These are phyloP conservation scores for Colistium nudipinnis DNA, from an alignment of 2,113 vertebrate genomes.

Conservation along the genomic window DNA sequence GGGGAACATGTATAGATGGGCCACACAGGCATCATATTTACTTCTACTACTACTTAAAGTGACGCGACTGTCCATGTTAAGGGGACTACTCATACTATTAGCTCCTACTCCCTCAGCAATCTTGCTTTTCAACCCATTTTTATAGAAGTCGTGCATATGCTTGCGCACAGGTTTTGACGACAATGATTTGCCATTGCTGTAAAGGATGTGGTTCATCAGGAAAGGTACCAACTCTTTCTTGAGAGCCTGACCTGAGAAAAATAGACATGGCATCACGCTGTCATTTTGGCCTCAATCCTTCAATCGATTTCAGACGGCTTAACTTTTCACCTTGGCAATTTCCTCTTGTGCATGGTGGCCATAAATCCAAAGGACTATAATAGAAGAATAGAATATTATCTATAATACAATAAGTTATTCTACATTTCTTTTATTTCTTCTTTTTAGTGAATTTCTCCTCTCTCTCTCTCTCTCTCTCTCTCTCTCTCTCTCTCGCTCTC, in stretches of 20 bases:
- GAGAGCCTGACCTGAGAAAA: neutral
- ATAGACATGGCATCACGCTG: slow-evolving; percentile 8
- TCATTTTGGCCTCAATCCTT: slow-evolving; percentile 8
- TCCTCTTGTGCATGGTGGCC: neutral
- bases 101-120: slow-evolving; percentile 59
- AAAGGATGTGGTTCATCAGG: neutral
- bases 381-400: no score
- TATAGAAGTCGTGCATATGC: slow-evolving; percentile 28
- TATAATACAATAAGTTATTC: no score
- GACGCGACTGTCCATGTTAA: neutral
- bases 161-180: slow-evolving; percentile 41
- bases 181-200: slow-evolving; percentile 17
- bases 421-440: slow-evolving; percentile 7
- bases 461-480: no score
- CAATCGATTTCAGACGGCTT: slow-evolving; percentile 53
- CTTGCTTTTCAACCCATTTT: no score
- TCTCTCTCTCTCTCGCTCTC: no score
- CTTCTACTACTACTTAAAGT: no score
- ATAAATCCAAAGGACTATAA: slow-evolving; percentile 27
- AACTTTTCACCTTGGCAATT: slow-evolving; percentile 42
- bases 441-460: slow-evolving; percentile 7
- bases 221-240: neutral
- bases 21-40: no score
- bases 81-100: slow-evolving; percentile 4
- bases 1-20: neutral